Percentiles rank a stretch among this genome's conserved stretches.
These are phyloP conservation scores for Leptinotarsa haldemani DNA, from an alignment of 2,888 invertebrate species.

Conservation along the genomic window DNA sequence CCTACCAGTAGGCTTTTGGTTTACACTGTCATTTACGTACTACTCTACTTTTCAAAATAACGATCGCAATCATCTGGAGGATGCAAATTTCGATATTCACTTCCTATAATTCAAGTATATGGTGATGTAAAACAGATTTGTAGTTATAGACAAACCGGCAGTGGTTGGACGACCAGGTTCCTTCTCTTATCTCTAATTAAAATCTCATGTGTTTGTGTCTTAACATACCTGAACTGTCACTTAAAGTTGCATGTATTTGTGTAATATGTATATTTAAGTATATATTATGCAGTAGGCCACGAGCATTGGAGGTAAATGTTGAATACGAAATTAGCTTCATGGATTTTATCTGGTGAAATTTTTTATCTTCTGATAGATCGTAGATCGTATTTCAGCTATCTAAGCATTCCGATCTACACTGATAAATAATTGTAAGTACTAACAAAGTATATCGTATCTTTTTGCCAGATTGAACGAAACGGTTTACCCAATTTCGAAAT, in stretches of 20 bases:
- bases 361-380: conserved; percentile 47
- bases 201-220: conserved; percentile 60
- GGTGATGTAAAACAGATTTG: conserved; percentile 39
- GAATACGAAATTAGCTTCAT: conserved; percentile 51
- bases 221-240: conserved; percentile 60
- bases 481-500: conserved; percentile 19
- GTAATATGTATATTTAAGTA: conserved; percentile 59
- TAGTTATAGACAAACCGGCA: conserved; percentile 36
- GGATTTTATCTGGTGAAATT: conserved; percentile 50
- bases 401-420: conserved; percentile 39
- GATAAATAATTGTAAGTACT: conserved; percentile 36
- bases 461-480: conserved; percentile 16
- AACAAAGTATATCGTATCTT: conserved; percentile 25
- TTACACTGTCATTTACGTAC: no score
- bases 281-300: conserved; percentile 57
- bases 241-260: conserved; percentile 59
- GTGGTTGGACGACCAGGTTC: conserved; percentile 47
- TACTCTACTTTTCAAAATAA: background rate
- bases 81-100: conserved; percentile 18
- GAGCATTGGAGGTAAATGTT: conserved; percentile 52
- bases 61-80: background rate
- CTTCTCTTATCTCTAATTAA: conserved; percentile 60
- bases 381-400: conserved; percentile 46
- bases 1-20: no score
- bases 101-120: conserved; percentile 32